A percentile compares a stretch with the other conserved stretches of the same genome.
phyloP scores from a whole-genome alignment of 2,888 invertebrate species.

The Erebia aethiops region DNA sequence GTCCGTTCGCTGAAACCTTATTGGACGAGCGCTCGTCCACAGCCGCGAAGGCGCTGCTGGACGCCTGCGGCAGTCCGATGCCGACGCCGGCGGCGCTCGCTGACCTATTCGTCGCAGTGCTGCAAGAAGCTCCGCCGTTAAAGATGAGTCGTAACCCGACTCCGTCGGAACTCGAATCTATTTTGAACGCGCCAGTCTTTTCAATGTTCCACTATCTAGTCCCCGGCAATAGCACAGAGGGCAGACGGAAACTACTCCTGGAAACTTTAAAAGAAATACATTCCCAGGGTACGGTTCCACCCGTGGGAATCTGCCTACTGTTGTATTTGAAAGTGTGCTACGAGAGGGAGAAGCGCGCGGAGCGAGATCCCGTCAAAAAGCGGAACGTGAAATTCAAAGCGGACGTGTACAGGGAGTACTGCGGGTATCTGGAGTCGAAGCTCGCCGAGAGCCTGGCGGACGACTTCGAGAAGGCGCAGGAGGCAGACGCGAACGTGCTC shows the following conservation, averaged over 20 bases:
- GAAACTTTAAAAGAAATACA: constrained; percentile 92
- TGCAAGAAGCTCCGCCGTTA: constrained; percentile 79
- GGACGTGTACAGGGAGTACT: constrained; percentile 94
- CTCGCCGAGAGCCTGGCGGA: constrained; percentile 88
- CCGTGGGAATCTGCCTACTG: constrained; percentile 92
- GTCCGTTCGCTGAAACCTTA: constrained; percentile 74
- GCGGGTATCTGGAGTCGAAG: constrained; percentile 90
- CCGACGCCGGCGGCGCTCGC: constrained; percentile 71
- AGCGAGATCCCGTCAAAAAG: constrained; percentile 78
- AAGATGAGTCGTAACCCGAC: constrained; percentile 77
- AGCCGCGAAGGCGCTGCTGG: constrained; percentile 67
- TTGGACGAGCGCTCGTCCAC: constrained; percentile 70
- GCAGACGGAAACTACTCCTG: constrained; percentile 89
- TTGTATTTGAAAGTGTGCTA: constrained; percentile 92
- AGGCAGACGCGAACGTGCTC: constrained; percentile 93
- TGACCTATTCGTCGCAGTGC: constrained; percentile 71
- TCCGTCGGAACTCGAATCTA: constrained; percentile 84
- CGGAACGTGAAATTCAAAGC: constrained; percentile 89
- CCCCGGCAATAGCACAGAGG: constrained; percentile 86
- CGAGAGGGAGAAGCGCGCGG: constrained; percentile 80
- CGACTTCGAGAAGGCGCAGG: constrained; percentile 94
- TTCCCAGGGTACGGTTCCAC: constrained; percentile 84
- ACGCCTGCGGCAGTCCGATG: constrained; percentile 67
- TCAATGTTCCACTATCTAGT: constrained; percentile 93
- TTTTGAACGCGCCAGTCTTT: constrained; percentile 91